A percentile compares a stretch with the other conserved stretches of the same genome.
These are phyloP conservation scores for Campoletis raptor DNA, from an alignment of 2,888 invertebrate genomes.

Conservation along the genomic window DNA sequence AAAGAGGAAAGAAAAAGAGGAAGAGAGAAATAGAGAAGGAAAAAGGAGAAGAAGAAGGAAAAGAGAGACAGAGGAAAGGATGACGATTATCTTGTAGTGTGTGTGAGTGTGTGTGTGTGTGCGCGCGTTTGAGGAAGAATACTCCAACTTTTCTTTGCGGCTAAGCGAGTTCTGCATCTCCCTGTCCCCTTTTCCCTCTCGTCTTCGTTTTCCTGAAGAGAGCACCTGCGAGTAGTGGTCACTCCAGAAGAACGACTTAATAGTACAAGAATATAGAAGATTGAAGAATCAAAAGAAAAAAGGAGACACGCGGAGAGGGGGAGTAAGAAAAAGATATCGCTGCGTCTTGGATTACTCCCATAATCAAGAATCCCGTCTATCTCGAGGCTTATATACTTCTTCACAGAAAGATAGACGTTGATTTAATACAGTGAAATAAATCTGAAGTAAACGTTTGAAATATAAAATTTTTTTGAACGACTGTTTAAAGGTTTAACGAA, in stretches of 20 bases:
- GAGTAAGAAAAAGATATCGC: constrained; percentile 1
- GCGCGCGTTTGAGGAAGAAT: constrained; percentile 47
- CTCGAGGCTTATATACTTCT: constrained; percentile 6
- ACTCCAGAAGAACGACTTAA: constrained; percentile 54
- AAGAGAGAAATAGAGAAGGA: constrained; percentile 27
- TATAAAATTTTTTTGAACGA: background rate
- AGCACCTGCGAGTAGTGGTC: constrained; percentile 58
- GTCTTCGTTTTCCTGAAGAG: background rate
- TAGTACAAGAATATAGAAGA: constrained; percentile 33
- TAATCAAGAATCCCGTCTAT: constrained; percentile 22
- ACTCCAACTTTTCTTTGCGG: constrained; percentile 44
- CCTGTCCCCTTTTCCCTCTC: background rate
- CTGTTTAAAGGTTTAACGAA: background rate
- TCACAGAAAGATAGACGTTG: background rate
- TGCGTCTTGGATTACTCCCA: constrained; percentile 40
- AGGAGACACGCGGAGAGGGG: background rate
- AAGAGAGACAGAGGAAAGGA: background rate
- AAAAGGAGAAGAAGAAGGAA: background rate
- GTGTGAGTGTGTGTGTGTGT: background rate
- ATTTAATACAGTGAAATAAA: background rate
- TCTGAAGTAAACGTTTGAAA: background rate
- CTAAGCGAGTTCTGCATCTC: constrained; percentile 53
- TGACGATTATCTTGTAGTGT: constrained; percentile 17
- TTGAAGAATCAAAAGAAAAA: constrained; percentile 34
- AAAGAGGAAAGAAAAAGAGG: background rate